Evolutionary conservation across 2,888 invertebrate genomes (phyloP), one percentile per base, ranked within the genome.

Genomic region (Azorinus chamasolen): DNA sequence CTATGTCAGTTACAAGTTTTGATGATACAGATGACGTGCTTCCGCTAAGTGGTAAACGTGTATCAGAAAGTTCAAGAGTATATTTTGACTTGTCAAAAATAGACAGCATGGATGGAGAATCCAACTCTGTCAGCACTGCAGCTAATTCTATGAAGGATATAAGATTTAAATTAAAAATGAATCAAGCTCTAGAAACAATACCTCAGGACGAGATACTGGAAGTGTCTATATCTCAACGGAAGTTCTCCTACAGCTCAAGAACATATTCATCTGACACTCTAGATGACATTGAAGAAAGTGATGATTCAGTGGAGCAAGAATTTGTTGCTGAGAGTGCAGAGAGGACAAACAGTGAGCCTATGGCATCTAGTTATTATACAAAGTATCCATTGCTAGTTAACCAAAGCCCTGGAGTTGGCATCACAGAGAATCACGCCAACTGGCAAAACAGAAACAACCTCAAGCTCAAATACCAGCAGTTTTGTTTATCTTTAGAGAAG

Each of bases 71-170:
- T 74, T 90, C 91, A 20, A 85, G 86, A 55, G 92, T 92, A 16
- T 93, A 92, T 79, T 90, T 92, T 78, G 93, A 93, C 80, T 79
- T 93, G 27, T 92, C 92, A 0, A 90, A 89, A 55, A 88, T 90
- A 14, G 91, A 89, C 37, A 90, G 88, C 55, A 88, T 90, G 14
- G 91, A 89, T 32, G 69, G 66, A 51, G 79, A 86, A 54, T 75
- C 77, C 37, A 84, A 87, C 39, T 79, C 62, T 65, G 69, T 32
- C 32, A 73, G 72, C n/a, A 73, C 75, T 50, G 74, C 75, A 71
- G 69, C 82, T 24, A 83, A 83, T 59, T 76, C 84, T 0, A 83
- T 83, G 22, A 83, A 78, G 53, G 83, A 83, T 54, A 55, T 62
- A 0, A 63, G 78, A 43, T 72, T 71, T 18, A 74, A 77, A 64